These are phyloP conservation scores for Paraplagusia blochii DNA, from an alignment of 2,113 vertebrate species.

Conservation along the genomic window DNA sequence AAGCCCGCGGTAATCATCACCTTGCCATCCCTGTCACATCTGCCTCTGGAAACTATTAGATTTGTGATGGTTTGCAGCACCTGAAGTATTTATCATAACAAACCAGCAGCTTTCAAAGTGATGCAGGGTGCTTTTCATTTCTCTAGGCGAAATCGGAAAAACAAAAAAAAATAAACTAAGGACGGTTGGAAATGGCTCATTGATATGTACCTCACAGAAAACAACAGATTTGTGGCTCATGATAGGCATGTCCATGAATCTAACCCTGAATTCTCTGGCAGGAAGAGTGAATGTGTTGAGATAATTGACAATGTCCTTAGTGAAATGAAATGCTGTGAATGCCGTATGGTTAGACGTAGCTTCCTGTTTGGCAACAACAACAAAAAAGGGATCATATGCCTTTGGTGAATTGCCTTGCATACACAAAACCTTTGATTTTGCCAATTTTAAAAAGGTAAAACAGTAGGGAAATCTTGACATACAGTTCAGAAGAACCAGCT, in stretches of 20 bases:
- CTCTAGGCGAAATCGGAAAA: conserved; percentile 35
- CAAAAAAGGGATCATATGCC: conserved; percentile 32
- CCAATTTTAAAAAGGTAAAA: conserved; percentile 42
- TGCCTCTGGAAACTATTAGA: conserved; percentile 37
- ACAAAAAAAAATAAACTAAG: conserved; percentile 12
- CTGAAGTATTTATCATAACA: conserved; percentile 41
- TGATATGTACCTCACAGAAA: conserved; percentile 37
- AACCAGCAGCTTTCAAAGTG: conserved; percentile 34
- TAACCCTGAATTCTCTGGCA: conserved; percentile 31
- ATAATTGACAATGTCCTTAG: conserved; percentile 59
- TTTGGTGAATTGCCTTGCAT: conserved; percentile 51
- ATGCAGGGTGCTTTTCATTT: conserved; percentile 33
- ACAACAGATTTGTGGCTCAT: conserved; percentile 44
- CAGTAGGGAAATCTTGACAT: conserved; percentile 33
- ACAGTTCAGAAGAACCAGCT: conserved; percentile 23
- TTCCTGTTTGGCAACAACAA: conserved; percentile 44
- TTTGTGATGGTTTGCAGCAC: conserved; percentile 52
- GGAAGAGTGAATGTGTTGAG: conserved; percentile 23
- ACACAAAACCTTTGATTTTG: conserved; percentile 33
- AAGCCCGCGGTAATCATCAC: conserved; percentile 32
- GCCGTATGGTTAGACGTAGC: conserved; percentile 44
- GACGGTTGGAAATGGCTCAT: conserved; percentile 55
- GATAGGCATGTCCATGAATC: conserved; percentile 30
- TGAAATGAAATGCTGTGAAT: conserved; percentile 41
- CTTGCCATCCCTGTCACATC: not conserved